Percentiles rank a stretch among this genome's conserved stretches.
These are phyloP conservation scores for Daktulosphaira vitifoliae DNA, from an alignment of 1,140 invertebrate species.

Conservation along the genomic window DNA sequence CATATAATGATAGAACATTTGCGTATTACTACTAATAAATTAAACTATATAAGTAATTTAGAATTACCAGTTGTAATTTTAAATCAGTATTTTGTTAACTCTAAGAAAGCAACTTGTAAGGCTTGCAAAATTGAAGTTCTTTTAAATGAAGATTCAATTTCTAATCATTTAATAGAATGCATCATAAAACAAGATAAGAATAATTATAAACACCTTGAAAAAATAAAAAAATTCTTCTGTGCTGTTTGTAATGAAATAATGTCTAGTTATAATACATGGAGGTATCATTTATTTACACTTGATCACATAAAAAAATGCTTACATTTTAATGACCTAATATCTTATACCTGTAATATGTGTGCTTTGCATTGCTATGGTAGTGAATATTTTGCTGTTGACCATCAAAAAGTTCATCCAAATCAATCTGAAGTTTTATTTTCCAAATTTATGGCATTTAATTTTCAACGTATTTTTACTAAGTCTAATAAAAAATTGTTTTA, in stretches of 20 bases:
- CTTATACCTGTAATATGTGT: slow-evolving; percentile 19
- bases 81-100: neutral
- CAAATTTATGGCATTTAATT: slow-evolving; percentile 6
- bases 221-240: slow-evolving; percentile 3
- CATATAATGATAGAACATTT: slow-evolving; percentile 19
- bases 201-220: neutral
- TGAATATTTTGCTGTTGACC: slow-evolving; percentile 1
- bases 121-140: neutral
- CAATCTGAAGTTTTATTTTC: neutral
- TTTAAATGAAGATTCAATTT: neutral
- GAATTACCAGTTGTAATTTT: slow-evolving; percentile 13
- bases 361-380: slow-evolving; percentile 10
- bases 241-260: neutral
- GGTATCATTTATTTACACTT: neutral
- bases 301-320: slow-evolving; percentile 13
- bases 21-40: neutral
- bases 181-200: neutral
- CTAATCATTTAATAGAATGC: slow-evolving; percentile 3
- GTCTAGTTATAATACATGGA: slow-evolving; percentile 5
- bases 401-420: slow-evolving; percentile 26
- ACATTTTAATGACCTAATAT: slow-evolving; percentile 1
- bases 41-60: neutral
- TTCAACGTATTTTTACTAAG: slow-evolving; percentile 9
- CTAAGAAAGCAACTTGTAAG: slow-evolving; percentile 7
- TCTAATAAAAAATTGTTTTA: slow-evolving; percentile 9